Conservation (phyloP, 30 jellyfish, hydroid and myxozoan genomes). For the Pelagia noctiluca region DNA sequence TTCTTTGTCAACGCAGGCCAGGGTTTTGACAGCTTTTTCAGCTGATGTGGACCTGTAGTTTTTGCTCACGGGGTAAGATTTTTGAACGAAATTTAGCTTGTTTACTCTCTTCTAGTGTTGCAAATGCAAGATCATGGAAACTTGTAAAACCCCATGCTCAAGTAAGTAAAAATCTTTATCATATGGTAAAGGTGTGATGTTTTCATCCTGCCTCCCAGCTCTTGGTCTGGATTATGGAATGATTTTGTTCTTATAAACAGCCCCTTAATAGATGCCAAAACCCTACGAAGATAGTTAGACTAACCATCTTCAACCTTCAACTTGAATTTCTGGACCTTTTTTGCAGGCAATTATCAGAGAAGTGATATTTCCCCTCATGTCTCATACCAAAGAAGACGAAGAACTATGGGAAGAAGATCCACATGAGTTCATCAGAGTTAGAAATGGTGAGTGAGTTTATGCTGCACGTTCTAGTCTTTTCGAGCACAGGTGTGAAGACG, state of each 20-base stretch:
- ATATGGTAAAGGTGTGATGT: neutral
- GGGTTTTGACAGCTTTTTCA: too few relatives aligned
- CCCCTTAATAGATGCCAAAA: too few relatives aligned
- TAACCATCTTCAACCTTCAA: too few relatives aligned
- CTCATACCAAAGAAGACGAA: constrained; percentile 96
- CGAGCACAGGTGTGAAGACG: too few relatives aligned
- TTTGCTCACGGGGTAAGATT: too few relatives aligned
- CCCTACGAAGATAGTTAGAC: too few relatives aligned
- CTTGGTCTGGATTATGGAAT: too few relatives aligned
- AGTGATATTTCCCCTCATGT: constrained; percentile 94
- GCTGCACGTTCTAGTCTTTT: too few relatives aligned
- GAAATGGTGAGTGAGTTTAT: constrained; percentile 76
- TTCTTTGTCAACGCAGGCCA: too few relatives aligned
- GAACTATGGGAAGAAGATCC: constrained; percentile 98
- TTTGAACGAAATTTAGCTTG: neutral
- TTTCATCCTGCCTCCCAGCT: neutral
- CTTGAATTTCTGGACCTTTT: neutral
- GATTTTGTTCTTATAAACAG: too few relatives aligned
- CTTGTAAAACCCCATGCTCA: constrained; percentile 89
- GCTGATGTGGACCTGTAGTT: neutral
- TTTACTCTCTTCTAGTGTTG: constrained; percentile 66
- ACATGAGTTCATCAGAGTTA: constrained; percentile 89
- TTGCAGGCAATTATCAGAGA: constrained; percentile 88
- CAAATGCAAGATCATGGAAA: constrained; percentile 97
- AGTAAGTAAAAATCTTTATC: constrained; percentile 49